Conservation (phyloP, 2,797 vertebrate species). For the Xiphophorus birchmanni region DNA sequence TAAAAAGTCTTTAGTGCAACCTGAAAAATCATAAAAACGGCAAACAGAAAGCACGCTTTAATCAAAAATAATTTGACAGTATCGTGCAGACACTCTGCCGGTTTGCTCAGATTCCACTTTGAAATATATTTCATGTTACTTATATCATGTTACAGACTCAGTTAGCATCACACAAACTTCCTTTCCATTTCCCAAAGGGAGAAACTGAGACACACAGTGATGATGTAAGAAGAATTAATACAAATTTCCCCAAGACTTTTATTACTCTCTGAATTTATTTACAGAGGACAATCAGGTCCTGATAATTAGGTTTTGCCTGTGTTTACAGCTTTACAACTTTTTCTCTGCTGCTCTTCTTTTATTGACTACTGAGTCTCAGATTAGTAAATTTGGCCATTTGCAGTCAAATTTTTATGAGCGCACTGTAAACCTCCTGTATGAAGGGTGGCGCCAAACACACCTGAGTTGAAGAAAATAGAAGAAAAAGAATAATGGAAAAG, state of each 20-base stretch:
- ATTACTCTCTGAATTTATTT: slow-evolving; percentile 18
- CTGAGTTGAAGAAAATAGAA: background rate
- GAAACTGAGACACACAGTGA: background rate
- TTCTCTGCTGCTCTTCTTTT: too few relatives aligned
- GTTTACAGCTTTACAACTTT: too few relatives aligned
- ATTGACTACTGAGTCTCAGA: background rate
- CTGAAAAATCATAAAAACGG: background rate
- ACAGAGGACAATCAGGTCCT: slow-evolving; percentile 31
- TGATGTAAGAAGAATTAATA: background rate
- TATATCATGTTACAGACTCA: background rate
- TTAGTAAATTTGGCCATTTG: background rate
- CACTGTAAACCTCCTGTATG: background rate
- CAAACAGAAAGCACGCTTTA: background rate
- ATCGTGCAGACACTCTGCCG: background rate
- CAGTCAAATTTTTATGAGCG: background rate
- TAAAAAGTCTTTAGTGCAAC: background rate
- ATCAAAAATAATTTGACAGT: background rate
- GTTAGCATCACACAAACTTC: background rate
- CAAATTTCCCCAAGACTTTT: slow-evolving; percentile 21
- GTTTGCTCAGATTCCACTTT: background rate
- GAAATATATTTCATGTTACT: background rate
- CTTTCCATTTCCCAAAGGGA: background rate
- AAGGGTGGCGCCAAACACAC: background rate
- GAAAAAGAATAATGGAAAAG: background rate
- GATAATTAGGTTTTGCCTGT: slow-evolving; percentile 31